Evolutionary conservation across 2,888 invertebrate species (phyloP).

Genomic region (Pecten maximus): DNA sequence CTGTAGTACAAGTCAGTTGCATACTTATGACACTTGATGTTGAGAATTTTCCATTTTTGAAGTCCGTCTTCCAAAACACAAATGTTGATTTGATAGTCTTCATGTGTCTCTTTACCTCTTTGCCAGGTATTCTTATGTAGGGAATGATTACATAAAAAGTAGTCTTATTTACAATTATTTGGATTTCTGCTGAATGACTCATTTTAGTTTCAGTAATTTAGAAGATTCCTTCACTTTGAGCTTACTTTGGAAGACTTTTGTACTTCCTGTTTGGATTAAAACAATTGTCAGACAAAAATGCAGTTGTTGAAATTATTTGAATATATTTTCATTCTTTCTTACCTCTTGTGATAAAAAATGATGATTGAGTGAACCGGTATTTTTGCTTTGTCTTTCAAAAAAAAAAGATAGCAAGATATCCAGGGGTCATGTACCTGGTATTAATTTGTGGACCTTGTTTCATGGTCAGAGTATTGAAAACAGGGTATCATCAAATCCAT

Average conservation of each 20-base stretch:
- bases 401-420: too few species aligned
- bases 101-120: neutral
- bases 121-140: neutral
- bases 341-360: conserved; percentile 12
- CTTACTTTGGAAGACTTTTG: neutral
- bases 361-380: neutral
- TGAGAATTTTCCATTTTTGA: too few species aligned
- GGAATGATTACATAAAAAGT: neutral
- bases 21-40: too few species aligned
- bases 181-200: neutral
- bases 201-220: neutral
- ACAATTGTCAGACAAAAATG: neutral
- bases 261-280: neutral
- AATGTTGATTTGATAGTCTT: neutral
- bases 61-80: neutral
- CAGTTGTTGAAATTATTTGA: neutral
- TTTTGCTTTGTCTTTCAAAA: neutral
- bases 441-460: too few species aligned
- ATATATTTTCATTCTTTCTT: conserved; percentile 11
- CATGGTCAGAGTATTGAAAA: too few species aligned
- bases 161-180: neutral
- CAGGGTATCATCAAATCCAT: too few species aligned
- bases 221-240: neutral
- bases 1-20: too few species aligned
- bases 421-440: too few species aligned